Conservation (phyloP, 2,888 invertebrate species). For the Phasia obesa region DNA sequence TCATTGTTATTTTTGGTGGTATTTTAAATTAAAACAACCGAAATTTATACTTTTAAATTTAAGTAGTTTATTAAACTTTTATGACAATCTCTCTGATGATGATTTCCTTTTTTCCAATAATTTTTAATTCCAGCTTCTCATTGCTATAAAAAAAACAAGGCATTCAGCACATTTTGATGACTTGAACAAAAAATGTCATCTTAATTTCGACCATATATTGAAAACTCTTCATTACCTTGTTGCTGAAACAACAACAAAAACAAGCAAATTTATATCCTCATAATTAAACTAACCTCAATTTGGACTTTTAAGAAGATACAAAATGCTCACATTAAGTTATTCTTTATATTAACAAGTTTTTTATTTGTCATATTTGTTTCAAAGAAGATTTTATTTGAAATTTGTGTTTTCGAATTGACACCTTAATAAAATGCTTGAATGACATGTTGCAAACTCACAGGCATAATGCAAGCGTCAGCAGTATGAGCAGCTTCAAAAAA, state of each 20-base stretch:
- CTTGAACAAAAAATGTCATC: slow-evolving; percentile 60
- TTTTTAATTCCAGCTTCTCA: slow-evolving; percentile 26
- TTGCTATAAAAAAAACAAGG: slow-evolving; percentile 33
- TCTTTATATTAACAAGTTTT: slow-evolving; percentile 14
- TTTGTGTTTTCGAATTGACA: slow-evolving; percentile 41
- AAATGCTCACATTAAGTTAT: not conserved
- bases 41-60: slow-evolving; percentile 45
- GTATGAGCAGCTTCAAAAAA: not conserved
- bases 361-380: slow-evolving; percentile 43
- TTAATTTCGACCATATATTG: slow-evolving; percentile 56
- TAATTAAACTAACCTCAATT: slow-evolving; percentile 62
- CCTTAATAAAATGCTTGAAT: slow-evolving; percentile 62
- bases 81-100: slow-evolving; percentile 54
- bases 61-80: slow-evolving; percentile 69
- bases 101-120: slow-evolving; percentile 37
- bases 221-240: slow-evolving; percentile 50
- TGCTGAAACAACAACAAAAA: slow-evolving; percentile 6
- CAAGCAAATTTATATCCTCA: slow-evolving; percentile 7
- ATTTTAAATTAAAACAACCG: slow-evolving; percentile 17
- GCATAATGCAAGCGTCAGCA: not conserved
- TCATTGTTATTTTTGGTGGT: slow-evolving; percentile 60
- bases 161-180: slow-evolving; percentile 52
- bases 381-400: slow-evolving; percentile 46
- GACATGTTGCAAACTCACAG: slow-evolving; percentile 42
- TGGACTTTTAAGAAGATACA: slow-evolving; percentile 8